Base-by-base conservation (phyloP, 2,888 invertebrate species). In the Oscheius sp. region DNA sequence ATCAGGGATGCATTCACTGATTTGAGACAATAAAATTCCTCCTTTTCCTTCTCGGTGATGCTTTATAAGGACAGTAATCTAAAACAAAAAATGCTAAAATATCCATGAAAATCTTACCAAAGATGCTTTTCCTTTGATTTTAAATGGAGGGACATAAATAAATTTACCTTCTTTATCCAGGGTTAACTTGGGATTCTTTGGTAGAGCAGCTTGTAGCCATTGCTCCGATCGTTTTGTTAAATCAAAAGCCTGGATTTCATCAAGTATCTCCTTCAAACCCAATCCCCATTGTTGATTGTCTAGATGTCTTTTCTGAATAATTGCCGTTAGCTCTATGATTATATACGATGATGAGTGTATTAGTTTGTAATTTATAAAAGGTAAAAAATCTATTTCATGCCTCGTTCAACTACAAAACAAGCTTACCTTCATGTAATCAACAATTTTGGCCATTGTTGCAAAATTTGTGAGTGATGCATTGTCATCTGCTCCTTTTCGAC, bases 41-140 rank as follows among this genome's bases (percentile, higher is more conserved):
- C 97, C 97, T 33, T 93, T 89, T 0, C 96, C 97, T 89, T 95
- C 94, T 65, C 95, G 90, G 88, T 97, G 96, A 81, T 96, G 93
- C 86, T 94, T 94, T 83, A 94, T 95, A 25, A 97, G 88, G 79
- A 97, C 89, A 25, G 97, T 88, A 79, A 97, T 48, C 70, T 72
- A 25, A 39, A 61, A 63, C 8, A n/a, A n/a, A n/a, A 17, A 10
- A 17, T 31, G 12, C 15, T 48, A 15, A 12, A 23, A n/a, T n/a
- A 15, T 5, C 20, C n/a, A 33, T 15, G 23, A 42, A 64, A 48
- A 4, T 31, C 25, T 34, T 15, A 72, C 74, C 63, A 78, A 63
- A 10, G 75, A 74, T 27, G 67, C 55, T 52, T 70, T 69, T 52
- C 96, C 96, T 87, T 93, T 93, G 70, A 97, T 92, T 89, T 92